Conservation (phyloP, 92 coral and sea anemone species). For the Phenganax marumi region DNA sequence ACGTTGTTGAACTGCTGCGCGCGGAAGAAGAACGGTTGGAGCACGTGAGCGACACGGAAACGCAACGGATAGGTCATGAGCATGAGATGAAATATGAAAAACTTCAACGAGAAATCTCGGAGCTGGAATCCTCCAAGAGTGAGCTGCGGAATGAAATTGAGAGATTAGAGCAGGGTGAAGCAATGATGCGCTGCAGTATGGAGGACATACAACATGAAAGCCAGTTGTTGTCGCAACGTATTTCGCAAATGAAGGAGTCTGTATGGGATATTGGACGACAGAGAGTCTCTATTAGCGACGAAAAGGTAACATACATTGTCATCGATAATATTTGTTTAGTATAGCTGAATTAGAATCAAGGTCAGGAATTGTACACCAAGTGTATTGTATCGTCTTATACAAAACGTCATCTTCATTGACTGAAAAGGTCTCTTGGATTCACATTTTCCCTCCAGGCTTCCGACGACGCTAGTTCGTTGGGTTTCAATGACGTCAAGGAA, state of each 20-base stretch:
- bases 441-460: neutral
- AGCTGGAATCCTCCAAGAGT: constrained; percentile 50
- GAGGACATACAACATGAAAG: constrained; percentile 36
- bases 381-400: too few relatives aligned
- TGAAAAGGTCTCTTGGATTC: neutral
- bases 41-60: neutral
- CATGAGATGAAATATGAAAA: constrained; percentile 40
- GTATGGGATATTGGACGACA: constrained; percentile 11
- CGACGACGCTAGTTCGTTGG: constrained; percentile 6
- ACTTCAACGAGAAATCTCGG: constrained; percentile 37
- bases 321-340: too few relatives aligned
- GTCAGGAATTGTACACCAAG: too few relatives aligned
- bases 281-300: constrained; percentile 20
- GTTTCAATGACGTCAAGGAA: constrained; percentile 47
- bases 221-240: constrained; percentile 30
- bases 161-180: constrained; percentile 41
- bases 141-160: constrained; percentile 58
- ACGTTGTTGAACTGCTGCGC: constrained; percentile 54
- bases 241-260: constrained; percentile 37
- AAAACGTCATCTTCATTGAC: too few relatives aligned
- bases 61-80: constrained; percentile 10
- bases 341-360: too few relatives aligned
- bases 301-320: neutral
- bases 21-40: constrained; percentile 49
- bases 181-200: constrained; percentile 22